Percentiles rank a stretch among this genome's conserved stretches.
phyloP scores from a whole-genome alignment of 2,888 invertebrate species.

The Ctenicera cuprea region DNA sequence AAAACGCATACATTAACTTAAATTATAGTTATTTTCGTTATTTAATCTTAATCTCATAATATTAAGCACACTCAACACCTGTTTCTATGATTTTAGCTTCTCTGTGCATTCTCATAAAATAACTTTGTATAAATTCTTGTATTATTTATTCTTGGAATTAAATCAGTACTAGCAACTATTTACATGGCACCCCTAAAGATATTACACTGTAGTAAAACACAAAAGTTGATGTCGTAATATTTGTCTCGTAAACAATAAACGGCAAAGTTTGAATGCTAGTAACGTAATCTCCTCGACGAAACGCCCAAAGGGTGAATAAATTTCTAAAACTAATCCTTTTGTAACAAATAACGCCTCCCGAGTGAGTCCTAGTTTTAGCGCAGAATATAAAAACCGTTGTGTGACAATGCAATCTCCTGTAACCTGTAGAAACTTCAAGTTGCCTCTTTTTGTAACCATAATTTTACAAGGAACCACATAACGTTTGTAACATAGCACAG shows the following conservation, averaged over 20 bases:
- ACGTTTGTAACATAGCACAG: slow-evolving; percentile 21
- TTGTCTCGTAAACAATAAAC: slow-evolving; percentile 26
- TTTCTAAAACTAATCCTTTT: slow-evolving; percentile 50
- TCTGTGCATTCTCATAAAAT: too few relatives aligned
- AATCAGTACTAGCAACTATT: neutral
- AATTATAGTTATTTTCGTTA: too few relatives aligned
- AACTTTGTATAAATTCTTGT: too few relatives aligned
- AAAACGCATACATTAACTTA: too few relatives aligned
- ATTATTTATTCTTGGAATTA: too few relatives aligned
- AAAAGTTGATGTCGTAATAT: slow-evolving; percentile 13
- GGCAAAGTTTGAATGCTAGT: slow-evolving; percentile 24
- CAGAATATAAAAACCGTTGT: slow-evolving; percentile 47
- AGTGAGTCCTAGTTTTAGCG: slow-evolving; percentile 44
- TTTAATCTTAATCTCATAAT: too few relatives aligned
- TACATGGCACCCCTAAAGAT: slow-evolving; percentile 4
- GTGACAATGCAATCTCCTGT: slow-evolving; percentile 50
- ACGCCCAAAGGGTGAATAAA: slow-evolving; percentile 43
- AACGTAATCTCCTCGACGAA: slow-evolving; percentile 20
- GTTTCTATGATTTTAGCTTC: too few relatives aligned
- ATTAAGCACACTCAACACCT: too few relatives aligned
- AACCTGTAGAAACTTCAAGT: slow-evolving; percentile 42
- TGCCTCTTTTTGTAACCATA: slow-evolving; percentile 37
- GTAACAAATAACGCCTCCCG: slow-evolving; percentile 51
- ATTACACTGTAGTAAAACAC: slow-evolving; percentile 11
- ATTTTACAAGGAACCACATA: slow-evolving; percentile 20